Base-by-base conservation (phyloP, 2,797 vertebrate genomes). In the Nannoperca australis region DNA sequence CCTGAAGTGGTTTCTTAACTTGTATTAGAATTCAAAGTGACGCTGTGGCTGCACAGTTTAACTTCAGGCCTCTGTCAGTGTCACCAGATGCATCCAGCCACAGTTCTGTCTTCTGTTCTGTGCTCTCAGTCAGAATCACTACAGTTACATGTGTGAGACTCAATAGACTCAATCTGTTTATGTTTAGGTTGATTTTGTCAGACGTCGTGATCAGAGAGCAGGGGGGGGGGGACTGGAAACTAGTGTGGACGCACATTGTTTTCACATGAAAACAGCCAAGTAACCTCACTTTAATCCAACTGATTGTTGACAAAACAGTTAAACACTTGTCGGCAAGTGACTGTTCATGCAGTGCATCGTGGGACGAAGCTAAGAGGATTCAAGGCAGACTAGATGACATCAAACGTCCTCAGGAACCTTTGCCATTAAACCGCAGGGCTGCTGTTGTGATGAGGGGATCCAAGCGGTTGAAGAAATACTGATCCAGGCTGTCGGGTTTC, bases 311-410 rank as follows among this genome's bases (percentile, higher is more conserved):
- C 36, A n/a, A 9, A 40, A n/a, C 42, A 59, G 9, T 60, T 65
- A 0, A 68, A 34, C 47, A n/a, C 24, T 6, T 6, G 9, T n/a
- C 22, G 24, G 20, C 34, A 58, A 38, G 15, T 40, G 45, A 60
- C 17, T 30, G 50, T 56, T 60, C 32, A 47, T n/a, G 56, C 70
- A 30, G 7, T 73, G 67, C 70, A 67, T 60, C 70, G 17, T 73
- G 65, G 51, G 73, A 51, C 42, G 20, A 24, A 24, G 15, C 20
- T 63, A 49, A 12, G 9, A 38, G 22, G 53, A 60, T 47, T 55
- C 18, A 0, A 36, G 20, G 27, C 66, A 30, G 51, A 59, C 66
- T 70, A 30, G 36, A 67, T 55, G 53, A 73, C 44, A 55, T 79
- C 50, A 76, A 70, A 73, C 50, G 5, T 71, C 38, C 47, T 51